Percentiles rank a stretch among this genome's conserved stretches.
Evolutionary conservation across 2,113 vertebrate genomes (phyloP).

Genomic region (Turnix velox): DNA sequence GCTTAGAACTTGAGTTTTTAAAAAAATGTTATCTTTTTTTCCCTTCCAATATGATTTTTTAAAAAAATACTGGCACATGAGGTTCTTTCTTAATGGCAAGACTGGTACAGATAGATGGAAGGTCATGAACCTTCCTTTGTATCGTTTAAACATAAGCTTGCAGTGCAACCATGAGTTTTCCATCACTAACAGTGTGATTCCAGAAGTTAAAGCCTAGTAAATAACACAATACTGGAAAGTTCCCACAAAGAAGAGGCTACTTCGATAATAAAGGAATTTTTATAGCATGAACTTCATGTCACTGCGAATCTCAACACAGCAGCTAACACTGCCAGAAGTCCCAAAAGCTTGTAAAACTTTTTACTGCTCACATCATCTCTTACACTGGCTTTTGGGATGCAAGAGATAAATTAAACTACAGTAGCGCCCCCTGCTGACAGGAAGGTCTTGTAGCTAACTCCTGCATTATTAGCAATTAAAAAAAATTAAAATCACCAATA

Average conservation of each 20-base stretch:
- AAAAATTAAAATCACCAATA: neutral
- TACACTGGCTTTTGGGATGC: neutral
- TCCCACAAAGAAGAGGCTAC: conserved; percentile 18
- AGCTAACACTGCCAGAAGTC: neutral
- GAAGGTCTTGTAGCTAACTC: neutral
- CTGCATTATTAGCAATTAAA: accelerated
- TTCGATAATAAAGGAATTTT: conserved; percentile 59
- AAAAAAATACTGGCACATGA: neutral
- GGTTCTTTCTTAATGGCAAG: neutral
- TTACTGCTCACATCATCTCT: neutral
- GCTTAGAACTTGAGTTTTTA: neutral
- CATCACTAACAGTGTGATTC: conserved; percentile 48
- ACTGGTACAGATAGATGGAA: neutral
- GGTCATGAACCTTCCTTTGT: neutral
- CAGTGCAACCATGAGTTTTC: conserved; percentile 7
- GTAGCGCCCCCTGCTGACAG: conserved; percentile 67
- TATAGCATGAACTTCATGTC: neutral
- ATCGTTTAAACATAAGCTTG: conserved; percentile 28
- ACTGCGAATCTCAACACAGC: neutral
- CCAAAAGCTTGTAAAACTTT: neutral
- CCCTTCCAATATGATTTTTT: neutral
- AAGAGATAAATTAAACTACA: neutral
- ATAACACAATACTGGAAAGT: neutral
- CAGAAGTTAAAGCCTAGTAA: conserved; percentile 12
- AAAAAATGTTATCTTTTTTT: neutral